Evolutionary conservation across 1,140 invertebrate species (phyloP).

Genomic region (Lineus longissimus): DNA sequence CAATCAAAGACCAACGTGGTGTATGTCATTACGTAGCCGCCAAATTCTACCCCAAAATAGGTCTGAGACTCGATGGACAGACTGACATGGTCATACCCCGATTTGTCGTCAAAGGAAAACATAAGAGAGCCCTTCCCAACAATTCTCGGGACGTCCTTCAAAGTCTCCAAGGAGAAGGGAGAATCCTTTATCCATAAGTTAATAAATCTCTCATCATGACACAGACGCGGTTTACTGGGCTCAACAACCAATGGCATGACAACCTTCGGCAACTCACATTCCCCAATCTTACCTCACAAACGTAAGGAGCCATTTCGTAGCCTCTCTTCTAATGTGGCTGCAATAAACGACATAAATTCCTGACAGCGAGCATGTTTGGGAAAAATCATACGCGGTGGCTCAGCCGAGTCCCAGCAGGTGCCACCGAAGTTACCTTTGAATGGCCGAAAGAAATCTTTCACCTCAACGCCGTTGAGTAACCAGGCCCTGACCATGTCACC

Average conservation of each 20-base stretch:
- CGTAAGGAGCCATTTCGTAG: neutral
- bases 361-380: conserved; percentile 14
- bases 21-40: no score
- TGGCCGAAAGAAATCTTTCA: no score
- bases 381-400: conserved; percentile 14
- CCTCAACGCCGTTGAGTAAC: no score
- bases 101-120: conserved; percentile 11
- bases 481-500: no score
- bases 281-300: neutral
- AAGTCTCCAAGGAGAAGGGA: conserved; percentile 14
- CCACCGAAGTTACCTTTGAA: conserved; percentile 18
- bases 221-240: neutral
- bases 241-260: neutral
- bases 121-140: neutral
- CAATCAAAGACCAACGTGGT: neutral
- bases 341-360: conserved; percentile 14
- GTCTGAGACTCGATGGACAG: no score
- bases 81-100: conserved; percentile 5
- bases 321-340: conserved; percentile 1
- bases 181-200: conserved; percentile 12
- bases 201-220: neutral
- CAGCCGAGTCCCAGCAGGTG: conserved; percentile 11
- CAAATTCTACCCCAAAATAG: no score
- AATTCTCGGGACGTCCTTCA: conserved; percentile 8
- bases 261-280: neutral